Conservation (phyloP, 2,113 vertebrate genomes). For the Ploceus nigricollis region DNA sequence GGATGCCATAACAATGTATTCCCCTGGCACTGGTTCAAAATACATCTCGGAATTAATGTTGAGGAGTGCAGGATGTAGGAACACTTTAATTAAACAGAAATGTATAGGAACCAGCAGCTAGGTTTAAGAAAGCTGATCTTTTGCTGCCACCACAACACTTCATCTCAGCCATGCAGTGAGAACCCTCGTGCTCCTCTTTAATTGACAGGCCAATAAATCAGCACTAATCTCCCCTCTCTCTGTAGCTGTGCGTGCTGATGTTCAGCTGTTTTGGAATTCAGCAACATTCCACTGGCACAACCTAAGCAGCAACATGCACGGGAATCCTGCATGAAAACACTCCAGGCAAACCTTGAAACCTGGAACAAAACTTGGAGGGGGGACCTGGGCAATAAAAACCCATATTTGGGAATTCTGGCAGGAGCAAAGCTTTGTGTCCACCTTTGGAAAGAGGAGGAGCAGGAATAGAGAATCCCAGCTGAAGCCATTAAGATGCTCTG, state of each 20-base stretch:
- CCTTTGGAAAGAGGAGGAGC: not conserved
- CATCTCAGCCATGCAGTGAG: not conserved
- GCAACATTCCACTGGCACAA: not conserved
- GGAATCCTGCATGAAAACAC: not conserved
- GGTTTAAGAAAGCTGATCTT: not conserved
- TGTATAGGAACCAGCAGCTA: not conserved
- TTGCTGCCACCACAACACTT: constrained; percentile 9
- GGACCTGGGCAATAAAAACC: not conserved
- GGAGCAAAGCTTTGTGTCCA: not conserved
- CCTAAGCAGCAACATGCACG: not conserved
- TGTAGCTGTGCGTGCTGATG: not conserved
- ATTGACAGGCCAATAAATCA: constrained; percentile 46
- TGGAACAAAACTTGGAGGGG: not conserved
- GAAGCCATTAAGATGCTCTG: not conserved
- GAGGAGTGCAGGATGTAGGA: constrained; percentile 7
- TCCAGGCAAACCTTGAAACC: not conserved
- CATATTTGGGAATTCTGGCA: not conserved
- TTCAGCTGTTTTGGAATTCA: not conserved
- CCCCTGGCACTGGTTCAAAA: constrained; percentile 52
- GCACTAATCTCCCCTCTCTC: not conserved
- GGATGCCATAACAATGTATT: constrained; percentile 56
- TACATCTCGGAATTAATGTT: constrained; percentile 2
- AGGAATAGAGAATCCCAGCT: not conserved
- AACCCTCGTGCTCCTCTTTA: not conserved
- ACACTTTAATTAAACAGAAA: constrained; percentile 45